Conservation (phyloP, 2,113 vertebrate genomes). For the Myodes glareolus region DNA sequence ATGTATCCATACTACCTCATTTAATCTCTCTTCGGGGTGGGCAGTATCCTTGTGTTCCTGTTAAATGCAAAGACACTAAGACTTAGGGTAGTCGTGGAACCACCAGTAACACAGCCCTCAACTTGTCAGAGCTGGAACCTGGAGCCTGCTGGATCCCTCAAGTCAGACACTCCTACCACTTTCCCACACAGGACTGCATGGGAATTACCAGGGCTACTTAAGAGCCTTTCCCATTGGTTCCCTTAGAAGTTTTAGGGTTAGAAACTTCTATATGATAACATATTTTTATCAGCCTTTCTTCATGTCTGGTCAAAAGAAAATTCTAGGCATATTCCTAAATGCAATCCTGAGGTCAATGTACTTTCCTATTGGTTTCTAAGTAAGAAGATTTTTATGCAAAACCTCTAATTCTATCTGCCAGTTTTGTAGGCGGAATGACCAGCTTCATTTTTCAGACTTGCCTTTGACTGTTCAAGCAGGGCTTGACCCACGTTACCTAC, state of each 20-base stretch:
- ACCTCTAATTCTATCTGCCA: neutral
- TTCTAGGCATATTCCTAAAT: neutral
- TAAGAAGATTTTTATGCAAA: neutral
- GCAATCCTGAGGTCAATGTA: neutral
- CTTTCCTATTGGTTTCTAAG: neutral
- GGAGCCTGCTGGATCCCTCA: neutral
- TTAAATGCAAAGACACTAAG: too few species aligned
- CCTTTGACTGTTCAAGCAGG: neutral
- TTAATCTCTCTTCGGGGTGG: neutral
- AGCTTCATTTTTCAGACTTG: neutral
- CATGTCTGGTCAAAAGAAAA: neutral
- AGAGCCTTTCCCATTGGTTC: neutral
- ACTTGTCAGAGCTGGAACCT: too few species aligned
- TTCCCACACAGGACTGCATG: neutral
- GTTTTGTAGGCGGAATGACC: neutral
- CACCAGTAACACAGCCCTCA: neutral
- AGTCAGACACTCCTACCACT: neutral
- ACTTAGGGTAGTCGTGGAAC: accelerated
- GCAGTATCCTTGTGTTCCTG: accelerated
- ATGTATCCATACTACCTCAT: neutral
- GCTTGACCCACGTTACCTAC: accelerated
- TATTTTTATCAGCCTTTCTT: neutral
- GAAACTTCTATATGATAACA: neutral
- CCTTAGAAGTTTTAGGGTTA: neutral
- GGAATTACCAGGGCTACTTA: neutral